Base-by-base conservation (phyloP, 2,113 vertebrate species). In the Tichodroma muraria region DNA sequence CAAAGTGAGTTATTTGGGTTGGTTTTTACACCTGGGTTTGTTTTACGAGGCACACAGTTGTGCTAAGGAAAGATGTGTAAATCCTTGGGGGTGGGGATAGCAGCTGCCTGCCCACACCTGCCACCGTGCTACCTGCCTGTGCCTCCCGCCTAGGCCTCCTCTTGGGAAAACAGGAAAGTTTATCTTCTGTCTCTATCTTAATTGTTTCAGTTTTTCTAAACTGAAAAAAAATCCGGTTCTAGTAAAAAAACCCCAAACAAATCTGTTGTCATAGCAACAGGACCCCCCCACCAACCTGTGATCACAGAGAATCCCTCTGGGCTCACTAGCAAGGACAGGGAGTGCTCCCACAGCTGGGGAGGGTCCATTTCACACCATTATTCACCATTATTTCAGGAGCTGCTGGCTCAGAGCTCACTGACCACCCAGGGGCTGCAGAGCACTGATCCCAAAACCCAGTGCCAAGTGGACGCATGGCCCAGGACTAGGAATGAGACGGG, bases 71-170 rank as follows among this genome's bases (percentile, higher is more conserved):
- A 44, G 49, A 30, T 6, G 9, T 15, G 40, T 14, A 63, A 50
- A 54, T 20, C 71, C 25, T 15, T 40, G 27, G 52, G 25, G 30
- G 0, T 52, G 19, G 54, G n/a, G 23, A 42, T 4, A 35, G 3
- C 72, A 63, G 61, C 78, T 71, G 57, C 14, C 17, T n/a, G 38
- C 42, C 35, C 31, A 24, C 47, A 42, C 42, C 85, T 52, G 53
- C 23, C 19, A 10, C 60, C 0, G 0, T 14, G 33, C 50, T 31
- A 11, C 81, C 61, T 17, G 11, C 57, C 70, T 50, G 5, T 16
- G 24, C 57, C 30, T 38, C 54, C 44, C 64, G 45, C 64, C 54
- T 7, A 1, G 3, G 13, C 8, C 31, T 63, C 14, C 66, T n/a
- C 54, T 11, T 13, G 33, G 59, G 42, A 63, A 64, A 53, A 31